Conservation (phyloP, 2,113 vertebrate species). For the Crotalus helleri region DNA sequence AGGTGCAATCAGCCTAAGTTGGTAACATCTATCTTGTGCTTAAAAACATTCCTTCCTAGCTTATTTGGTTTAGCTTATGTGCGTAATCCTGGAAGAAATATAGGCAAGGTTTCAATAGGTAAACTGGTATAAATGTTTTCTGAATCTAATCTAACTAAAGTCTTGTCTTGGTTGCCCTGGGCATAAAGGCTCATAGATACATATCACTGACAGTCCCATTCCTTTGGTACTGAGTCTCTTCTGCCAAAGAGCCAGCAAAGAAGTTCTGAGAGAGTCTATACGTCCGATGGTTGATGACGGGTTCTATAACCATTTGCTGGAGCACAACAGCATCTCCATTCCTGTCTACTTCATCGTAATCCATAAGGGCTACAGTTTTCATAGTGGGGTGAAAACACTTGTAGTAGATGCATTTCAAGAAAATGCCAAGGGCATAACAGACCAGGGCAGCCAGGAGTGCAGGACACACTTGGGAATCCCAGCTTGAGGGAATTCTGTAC, state of each 20-base stretch:
- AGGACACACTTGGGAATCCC: conserved; percentile 6
- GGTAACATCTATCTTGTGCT: not conserved
- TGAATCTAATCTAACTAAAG: not conserved
- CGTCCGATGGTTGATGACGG: conserved; percentile 50
- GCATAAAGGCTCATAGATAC: not conserved
- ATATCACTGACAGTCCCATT: not conserved
- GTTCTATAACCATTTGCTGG: accelerated
- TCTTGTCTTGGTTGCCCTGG: accelerated
- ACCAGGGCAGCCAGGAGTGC: conserved; percentile 55
- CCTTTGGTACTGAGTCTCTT: accelerated
- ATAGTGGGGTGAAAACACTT: conserved; percentile 77
- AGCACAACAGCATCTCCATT: accelerated
- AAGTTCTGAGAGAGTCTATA: conserved; percentile 46
- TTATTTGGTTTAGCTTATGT: not conserved
- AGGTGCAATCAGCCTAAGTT: too few species aligned
- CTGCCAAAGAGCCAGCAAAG: accelerated
- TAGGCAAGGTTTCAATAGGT: not conserved
- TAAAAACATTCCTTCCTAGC: not conserved
- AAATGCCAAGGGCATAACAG: conserved; percentile 77
- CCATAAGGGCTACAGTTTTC: accelerated
- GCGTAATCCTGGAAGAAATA: not conserved
- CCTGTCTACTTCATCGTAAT: conserved; percentile 36
- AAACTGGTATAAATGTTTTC: not conserved
- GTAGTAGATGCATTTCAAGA: conserved; percentile 81
- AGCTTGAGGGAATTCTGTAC: conserved; percentile 50